These are phyloP conservation scores for Labeo calbasu DNA, from an alignment of 2,797 vertebrate species.

Conservation along the genomic window DNA sequence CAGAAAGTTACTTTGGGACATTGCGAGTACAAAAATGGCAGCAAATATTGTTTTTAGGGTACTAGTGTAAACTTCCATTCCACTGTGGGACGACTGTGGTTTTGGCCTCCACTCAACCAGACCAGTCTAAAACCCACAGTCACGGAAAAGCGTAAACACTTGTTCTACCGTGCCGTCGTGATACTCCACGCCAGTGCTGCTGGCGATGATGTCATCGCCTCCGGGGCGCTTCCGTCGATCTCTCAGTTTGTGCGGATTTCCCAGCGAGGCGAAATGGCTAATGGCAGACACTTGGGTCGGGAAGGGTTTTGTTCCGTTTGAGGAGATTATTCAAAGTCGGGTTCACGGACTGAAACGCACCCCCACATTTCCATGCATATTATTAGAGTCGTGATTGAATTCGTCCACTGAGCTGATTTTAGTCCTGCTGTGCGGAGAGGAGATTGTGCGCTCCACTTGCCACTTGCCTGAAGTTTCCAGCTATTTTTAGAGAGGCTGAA, in stretches of 20 bases:
- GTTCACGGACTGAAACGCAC: neutral
- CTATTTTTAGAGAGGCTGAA: conserved; percentile 43
- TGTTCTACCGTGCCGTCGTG: neutral
- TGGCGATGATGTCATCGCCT: conserved; percentile 29
- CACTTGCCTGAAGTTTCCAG: conserved; percentile 39
- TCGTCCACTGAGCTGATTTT: conserved; percentile 28
- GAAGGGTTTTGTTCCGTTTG: neutral
- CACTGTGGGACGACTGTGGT: conserved; percentile 16
- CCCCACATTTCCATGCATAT: conserved; percentile 21
- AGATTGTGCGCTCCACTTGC: conserved; percentile 17
- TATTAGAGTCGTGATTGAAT: conserved; percentile 17
- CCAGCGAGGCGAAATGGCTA: neutral
- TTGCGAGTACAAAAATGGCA: neutral
- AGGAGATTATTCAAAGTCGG: conserved; percentile 33
- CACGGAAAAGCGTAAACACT: conserved; percentile 12
- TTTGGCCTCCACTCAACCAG: conserved; percentile 18
- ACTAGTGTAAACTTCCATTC: neutral
- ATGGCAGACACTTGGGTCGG: neutral
- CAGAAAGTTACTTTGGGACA: neutral
- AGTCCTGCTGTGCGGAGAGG: conserved; percentile 11
- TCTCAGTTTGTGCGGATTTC: neutral
- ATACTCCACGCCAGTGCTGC: neutral
- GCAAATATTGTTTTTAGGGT: neutral
- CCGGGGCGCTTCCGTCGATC: neutral
- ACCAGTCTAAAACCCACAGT: conserved; percentile 8